These are phyloP conservation scores for Condylura cristata DNA, from an alignment of 2,113 vertebrate species.

Conservation along the genomic window DNA sequence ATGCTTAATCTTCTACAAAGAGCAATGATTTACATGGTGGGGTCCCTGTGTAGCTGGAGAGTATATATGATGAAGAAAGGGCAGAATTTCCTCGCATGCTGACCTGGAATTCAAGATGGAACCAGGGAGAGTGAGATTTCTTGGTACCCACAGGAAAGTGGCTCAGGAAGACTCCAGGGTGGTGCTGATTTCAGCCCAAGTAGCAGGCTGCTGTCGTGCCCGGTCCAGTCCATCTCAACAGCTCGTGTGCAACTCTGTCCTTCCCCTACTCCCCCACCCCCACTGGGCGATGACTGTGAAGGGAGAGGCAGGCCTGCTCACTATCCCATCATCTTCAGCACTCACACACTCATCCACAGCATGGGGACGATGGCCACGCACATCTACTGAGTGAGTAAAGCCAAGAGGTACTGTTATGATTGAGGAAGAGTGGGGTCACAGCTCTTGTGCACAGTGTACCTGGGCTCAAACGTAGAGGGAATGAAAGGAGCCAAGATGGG, in stretches of 20 bases:
- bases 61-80: background rate
- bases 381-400: background rate
- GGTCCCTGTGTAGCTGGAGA: no score
- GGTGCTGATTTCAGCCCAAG: background rate
- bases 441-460: background rate
- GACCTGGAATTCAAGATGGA: background rate
- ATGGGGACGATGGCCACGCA: background rate
- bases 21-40: fast-evolving
- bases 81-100: background rate
- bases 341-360: background rate
- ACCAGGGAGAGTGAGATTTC: background rate
- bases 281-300: background rate
- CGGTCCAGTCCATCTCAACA: fast-evolving
- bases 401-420: background rate
- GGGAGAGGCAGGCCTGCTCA: background rate
- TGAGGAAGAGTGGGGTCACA: background rate
- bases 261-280: background rate
- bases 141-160: background rate
- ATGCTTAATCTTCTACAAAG: background rate
- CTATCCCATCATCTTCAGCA: background rate
- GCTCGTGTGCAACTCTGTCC: fast-evolving
- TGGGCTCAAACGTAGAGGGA: background rate
- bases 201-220: fast-evolving
- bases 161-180: background rate
- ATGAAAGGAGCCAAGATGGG: background rate